Percentiles rank a stretch among this genome's conserved stretches.
These are phyloP conservation scores for Drosophila mojavensis DNA, from an alignment of 1,140 invertebrate genomes.

Conservation along the genomic window DNA sequence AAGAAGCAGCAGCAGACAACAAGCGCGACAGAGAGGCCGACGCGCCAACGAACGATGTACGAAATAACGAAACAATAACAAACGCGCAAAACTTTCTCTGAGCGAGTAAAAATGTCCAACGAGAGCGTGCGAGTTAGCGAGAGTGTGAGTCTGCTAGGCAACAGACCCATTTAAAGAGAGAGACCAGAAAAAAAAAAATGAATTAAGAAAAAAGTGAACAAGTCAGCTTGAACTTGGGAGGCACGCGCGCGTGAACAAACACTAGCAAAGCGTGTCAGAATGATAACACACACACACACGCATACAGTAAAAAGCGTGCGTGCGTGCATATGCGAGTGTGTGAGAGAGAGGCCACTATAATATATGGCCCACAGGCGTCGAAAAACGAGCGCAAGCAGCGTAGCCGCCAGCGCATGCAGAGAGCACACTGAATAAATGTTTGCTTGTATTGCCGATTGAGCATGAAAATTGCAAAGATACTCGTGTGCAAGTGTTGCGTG, in stretches of 20 bases:
- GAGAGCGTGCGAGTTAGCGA: slow-evolving; percentile 9
- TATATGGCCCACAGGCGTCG: slow-evolving; percentile 52
- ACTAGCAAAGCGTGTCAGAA: slow-evolving; percentile 74
- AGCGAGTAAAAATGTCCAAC: slow-evolving; percentile 34
- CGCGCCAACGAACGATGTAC: slow-evolving; percentile 63
- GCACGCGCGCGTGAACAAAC: slow-evolving; percentile 81
- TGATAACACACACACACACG: slow-evolving; percentile 61
- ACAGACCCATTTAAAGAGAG: slow-evolving; percentile 23
- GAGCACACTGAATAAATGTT: slow-evolving; percentile 34
- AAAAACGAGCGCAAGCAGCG: slow-evolving; percentile 50
- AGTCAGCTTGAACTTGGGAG: slow-evolving; percentile 71
- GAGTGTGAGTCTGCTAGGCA: slow-evolving; percentile 10
- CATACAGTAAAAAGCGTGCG: background rate
- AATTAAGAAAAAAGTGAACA: background rate
- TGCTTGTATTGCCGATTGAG: slow-evolving; percentile 48
- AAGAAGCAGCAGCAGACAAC: background rate
- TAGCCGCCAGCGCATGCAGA: slow-evolving; percentile 37
- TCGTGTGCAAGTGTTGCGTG: slow-evolving; percentile 4
- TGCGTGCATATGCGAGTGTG: background rate
- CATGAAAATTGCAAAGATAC: slow-evolving; percentile 55
- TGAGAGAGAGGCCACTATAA: slow-evolving; percentile 17
- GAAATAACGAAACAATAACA: slow-evolving; percentile 82
- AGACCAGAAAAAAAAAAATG: slow-evolving; percentile 22
- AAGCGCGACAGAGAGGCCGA: slow-evolving; percentile 40
- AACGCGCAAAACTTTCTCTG: slow-evolving; percentile 80